Evolutionary conservation across 2,888 invertebrate species (phyloP).

Genomic region (Pherbina coryleti): DNA sequence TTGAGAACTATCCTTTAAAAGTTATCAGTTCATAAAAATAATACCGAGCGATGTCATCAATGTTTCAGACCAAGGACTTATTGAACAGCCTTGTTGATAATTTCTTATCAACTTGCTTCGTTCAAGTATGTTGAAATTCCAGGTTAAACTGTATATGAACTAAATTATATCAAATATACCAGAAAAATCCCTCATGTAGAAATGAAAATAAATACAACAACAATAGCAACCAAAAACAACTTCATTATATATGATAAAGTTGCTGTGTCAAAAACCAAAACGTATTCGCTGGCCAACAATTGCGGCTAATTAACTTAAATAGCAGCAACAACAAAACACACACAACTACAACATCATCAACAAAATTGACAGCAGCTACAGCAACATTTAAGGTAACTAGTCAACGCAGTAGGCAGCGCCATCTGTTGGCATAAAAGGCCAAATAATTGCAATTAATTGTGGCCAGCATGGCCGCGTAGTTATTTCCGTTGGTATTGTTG

Average conservation of each 20-base stretch:
- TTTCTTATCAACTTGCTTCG: too few relatives aligned
- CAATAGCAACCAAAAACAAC: not conserved
- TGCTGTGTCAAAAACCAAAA: not conserved
- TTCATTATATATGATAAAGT: not conserved
- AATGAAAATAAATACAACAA: not conserved
- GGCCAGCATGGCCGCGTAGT: not conserved
- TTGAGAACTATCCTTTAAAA: too few relatives aligned
- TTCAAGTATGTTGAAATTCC: too few relatives aligned
- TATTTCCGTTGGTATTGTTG: not conserved
- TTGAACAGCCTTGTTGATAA: too few relatives aligned
- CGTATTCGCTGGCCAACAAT: conserved; percentile 4
- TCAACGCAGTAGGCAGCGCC: not conserved
- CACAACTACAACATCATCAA: not conserved
- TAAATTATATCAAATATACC: not conserved
- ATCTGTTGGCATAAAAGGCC: conserved; percentile 3
- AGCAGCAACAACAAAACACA: not conserved
- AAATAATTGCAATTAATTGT: conserved; percentile 13
- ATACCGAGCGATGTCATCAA: too few relatives aligned
- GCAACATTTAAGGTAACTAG: not conserved
- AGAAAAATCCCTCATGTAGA: not conserved
- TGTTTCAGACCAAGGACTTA: too few relatives aligned
- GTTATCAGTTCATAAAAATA: too few relatives aligned
- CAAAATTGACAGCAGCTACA: not conserved
- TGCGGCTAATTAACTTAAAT: conserved; percentile 11
- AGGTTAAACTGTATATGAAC: too few relatives aligned